Percentiles rank a stretch among this genome's conserved stretches.
phyloP scores from a whole-genome alignment of 2,113 vertebrate genomes.

The Ceratotherium simum region DNA sequence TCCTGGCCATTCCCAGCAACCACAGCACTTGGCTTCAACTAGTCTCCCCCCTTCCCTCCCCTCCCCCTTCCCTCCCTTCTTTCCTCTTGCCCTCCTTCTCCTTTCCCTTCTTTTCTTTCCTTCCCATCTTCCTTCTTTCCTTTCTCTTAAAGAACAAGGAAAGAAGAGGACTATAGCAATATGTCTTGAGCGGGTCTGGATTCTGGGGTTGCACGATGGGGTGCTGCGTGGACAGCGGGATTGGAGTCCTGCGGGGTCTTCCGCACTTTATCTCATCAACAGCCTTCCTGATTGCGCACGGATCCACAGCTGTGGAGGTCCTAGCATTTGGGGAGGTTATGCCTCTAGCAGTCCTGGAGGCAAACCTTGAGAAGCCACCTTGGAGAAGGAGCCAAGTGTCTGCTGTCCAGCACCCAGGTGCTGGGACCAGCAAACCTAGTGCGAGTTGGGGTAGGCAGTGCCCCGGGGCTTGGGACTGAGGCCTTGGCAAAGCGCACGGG shows the following conservation, averaged over 20 bases:
- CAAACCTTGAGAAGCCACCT: neutral
- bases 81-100: neutral
- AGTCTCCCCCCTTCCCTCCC: neutral
- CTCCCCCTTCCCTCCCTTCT: accelerated
- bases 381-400: neutral
- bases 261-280: neutral
- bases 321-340: accelerated
- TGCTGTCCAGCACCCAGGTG: accelerated
- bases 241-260: neutral
- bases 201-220: accelerated
- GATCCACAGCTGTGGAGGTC: accelerated
- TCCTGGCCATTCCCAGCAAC: neutral
- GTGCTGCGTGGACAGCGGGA: neutral
- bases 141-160: neutral
- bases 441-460: accelerated
- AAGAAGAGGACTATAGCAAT: neutral
- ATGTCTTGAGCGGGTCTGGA: too few species aligned
- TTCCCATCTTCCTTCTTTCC: too few species aligned
- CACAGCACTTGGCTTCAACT: accelerated
- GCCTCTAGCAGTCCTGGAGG: neutral
- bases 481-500: neutral
- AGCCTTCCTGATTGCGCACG: accelerated
- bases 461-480: neutral
- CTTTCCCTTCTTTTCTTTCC: neutral
- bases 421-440: neutral